These are phyloP conservation scores for Anolis apletophallus DNA, from an alignment of 2,797 vertebrate species.

Conservation along the genomic window DNA sequence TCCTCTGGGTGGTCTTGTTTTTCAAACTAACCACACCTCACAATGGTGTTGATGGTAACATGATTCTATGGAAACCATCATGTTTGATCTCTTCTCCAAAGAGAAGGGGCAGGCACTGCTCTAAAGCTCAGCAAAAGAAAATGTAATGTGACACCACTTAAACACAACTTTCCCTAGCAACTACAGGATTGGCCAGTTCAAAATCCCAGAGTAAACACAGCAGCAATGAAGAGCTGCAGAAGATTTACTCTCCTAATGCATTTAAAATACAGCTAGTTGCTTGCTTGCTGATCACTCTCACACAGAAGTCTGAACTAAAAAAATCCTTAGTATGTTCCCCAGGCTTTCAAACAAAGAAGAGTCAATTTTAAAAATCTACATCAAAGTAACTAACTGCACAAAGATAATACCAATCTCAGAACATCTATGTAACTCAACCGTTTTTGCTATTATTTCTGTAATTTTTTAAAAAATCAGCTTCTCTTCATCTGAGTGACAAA, in stretches of 20 bases:
- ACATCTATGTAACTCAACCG: neutral
- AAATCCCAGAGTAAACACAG: neutral
- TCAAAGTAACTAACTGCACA: neutral
- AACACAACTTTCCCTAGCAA: neutral
- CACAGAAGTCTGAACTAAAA: neutral
- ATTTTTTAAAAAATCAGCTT: constrained; percentile 7
- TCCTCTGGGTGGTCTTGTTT: neutral
- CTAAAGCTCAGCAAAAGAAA: neutral
- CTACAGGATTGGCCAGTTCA: neutral
- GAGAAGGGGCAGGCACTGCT: neutral
- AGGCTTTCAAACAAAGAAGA: neutral
- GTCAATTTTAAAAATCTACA: neutral
- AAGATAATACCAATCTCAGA: neutral
- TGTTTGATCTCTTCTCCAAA: neutral
- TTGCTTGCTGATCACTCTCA: neutral
- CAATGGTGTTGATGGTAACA: neutral
- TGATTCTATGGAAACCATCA: neutral
- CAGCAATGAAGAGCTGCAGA: neutral
- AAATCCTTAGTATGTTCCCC: neutral
- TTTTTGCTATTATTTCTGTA: neutral
- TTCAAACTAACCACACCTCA: neutral
- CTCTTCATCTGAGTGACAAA: neutral
- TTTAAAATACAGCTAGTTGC: neutral
- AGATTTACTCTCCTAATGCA: neutral
- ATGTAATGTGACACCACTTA: neutral